phyloP scores from a whole-genome alignment of 2,888 invertebrate species.

The Rhamnusium bicolor region DNA sequence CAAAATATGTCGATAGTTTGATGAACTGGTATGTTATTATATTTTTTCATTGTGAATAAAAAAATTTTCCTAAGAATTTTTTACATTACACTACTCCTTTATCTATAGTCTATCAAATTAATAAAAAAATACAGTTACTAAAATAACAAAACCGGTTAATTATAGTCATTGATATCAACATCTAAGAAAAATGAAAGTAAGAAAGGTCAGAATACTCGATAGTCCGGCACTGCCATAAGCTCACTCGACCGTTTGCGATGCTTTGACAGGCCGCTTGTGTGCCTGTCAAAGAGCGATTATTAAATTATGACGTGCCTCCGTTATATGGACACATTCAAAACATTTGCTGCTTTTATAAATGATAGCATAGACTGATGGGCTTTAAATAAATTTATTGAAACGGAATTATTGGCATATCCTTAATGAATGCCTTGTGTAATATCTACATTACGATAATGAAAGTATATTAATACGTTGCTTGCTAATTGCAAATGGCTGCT shows the following conservation, averaged over 20 bases:
- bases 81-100: no score
- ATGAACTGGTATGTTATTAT: no score
- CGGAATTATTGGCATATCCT: not conserved
- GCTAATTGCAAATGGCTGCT: no score
- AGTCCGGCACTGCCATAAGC: not conserved
- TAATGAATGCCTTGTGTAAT: not conserved
- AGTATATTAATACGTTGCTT: no score
- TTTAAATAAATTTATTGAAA: not conserved
- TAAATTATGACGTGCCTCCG: not conserved
- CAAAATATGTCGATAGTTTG: no score
- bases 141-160: not conserved
- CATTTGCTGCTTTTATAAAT: slow-evolving; percentile 4
- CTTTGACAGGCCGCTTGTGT: slow-evolving; percentile 9
- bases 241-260: not conserved
- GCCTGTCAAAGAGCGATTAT: slow-evolving; percentile 8
- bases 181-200: not conserved
- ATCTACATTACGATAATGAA: not conserved
- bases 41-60: no score
- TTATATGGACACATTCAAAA: slow-evolving; percentile 3
- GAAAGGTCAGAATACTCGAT: not conserved
- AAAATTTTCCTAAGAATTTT: not conserved
- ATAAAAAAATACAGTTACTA: not conserved
- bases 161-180: not conserved
- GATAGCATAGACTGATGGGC: not conserved
- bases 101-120: not conserved